phyloP scores from a whole-genome alignment of 2,113 vertebrate genomes.

The Peucedramus taeniatus region DNA sequence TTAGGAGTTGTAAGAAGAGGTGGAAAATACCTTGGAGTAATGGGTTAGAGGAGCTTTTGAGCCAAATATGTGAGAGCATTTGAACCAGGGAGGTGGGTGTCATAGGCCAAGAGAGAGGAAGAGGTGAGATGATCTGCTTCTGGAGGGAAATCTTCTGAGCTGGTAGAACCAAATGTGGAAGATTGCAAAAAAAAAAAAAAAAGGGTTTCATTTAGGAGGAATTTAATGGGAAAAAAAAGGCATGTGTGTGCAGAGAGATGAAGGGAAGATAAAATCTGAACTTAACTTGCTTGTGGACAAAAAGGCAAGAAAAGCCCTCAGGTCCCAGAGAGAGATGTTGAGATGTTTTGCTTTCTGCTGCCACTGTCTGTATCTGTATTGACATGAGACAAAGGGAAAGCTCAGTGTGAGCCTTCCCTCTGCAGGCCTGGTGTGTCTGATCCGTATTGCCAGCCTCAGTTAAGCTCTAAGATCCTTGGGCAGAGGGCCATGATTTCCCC shows the following conservation, averaged over 20 bases:
- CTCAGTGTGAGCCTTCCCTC: background rate
- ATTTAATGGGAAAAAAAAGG: background rate
- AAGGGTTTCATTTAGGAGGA: background rate
- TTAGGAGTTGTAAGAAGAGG: background rate
- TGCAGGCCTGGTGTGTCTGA: background rate
- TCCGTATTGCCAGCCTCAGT: background rate
- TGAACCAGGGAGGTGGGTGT: background rate
- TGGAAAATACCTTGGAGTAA: background rate
- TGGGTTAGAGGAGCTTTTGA: background rate
- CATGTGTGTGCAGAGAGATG: background rate
- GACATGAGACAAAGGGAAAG: background rate
- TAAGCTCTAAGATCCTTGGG: background rate
- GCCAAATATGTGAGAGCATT: background rate
- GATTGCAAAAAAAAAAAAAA: background rate
- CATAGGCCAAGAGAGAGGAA: background rate
- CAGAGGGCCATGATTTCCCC: constrained; percentile 3
- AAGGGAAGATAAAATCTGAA: background rate
- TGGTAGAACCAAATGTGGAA: background rate
- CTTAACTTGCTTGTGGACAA: background rate
- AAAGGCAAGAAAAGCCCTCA: background rate
- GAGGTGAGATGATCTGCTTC: background rate
- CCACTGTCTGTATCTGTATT: background rate
- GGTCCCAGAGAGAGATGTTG: background rate
- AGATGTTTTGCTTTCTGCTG: background rate
- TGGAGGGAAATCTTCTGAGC: background rate